phyloP scores from a whole-genome alignment of 2,113 vertebrate species.

The Cyanoliseus patagonus region DNA sequence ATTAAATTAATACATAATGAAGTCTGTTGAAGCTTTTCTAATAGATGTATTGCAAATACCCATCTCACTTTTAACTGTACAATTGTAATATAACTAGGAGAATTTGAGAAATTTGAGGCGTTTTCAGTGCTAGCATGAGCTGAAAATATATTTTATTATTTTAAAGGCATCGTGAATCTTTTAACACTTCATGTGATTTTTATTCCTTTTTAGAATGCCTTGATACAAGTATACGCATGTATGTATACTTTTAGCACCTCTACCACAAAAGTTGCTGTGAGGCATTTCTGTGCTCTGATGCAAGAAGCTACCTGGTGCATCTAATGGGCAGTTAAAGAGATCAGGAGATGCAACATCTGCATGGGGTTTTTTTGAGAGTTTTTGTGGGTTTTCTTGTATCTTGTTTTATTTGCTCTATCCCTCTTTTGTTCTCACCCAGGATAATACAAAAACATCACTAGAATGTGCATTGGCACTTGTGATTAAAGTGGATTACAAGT shows the following conservation, averaged over 20 bases:
- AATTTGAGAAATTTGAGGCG: not conserved
- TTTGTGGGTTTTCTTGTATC: not conserved
- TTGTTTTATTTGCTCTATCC: not conserved
- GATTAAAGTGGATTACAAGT: not conserved
- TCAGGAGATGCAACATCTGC: not conserved
- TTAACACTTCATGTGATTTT: not conserved
- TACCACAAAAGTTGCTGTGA: not conserved
- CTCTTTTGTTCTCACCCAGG: not conserved
- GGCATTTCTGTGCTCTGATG: not conserved
- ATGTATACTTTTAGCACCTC: not conserved
- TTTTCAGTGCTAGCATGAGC: not conserved
- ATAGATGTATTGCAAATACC: not conserved
- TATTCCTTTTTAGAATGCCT: not conserved
- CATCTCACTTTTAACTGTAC: fast-evolving
- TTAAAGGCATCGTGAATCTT: not conserved
- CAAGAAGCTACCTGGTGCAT: not conserved
- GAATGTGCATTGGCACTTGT: not conserved
- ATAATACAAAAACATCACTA: not conserved
- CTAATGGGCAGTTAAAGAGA: not conserved
- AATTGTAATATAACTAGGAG: not conserved
- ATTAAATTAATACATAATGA: not conserved
- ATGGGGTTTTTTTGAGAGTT: not conserved
- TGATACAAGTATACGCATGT: fast-evolving
- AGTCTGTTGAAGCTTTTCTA: not conserved
- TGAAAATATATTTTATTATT: not conserved